Conservation (phyloP, 2,888 invertebrate genomes). For the Furcula furcula region DNA sequence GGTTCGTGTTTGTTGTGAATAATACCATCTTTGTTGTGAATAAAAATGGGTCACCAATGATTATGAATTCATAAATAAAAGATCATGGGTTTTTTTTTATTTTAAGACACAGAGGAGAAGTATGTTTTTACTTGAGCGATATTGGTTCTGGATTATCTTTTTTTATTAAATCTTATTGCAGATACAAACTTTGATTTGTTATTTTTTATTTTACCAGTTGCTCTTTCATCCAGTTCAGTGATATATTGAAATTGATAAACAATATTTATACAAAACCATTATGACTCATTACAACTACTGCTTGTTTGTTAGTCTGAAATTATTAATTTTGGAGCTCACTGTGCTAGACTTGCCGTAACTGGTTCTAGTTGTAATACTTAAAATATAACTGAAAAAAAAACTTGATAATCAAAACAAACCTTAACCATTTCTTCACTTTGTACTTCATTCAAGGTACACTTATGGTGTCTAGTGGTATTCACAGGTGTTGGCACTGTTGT, state of each 20-base stretch:
- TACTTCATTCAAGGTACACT: slow-evolving; percentile 68
- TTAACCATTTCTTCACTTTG: slow-evolving; percentile 70
- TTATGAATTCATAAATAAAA: too few relatives aligned
- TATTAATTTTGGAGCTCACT: too few relatives aligned
- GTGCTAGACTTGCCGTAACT: too few relatives aligned
- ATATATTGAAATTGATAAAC: too few relatives aligned
- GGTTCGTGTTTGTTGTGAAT: slow-evolving; percentile 4
- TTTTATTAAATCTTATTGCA: slow-evolving; percentile 25
- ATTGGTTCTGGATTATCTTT: slow-evolving; percentile 24
- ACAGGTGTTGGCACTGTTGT: slow-evolving; percentile 54
- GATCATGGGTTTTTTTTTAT: too few relatives aligned
- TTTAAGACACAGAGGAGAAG: too few relatives aligned
- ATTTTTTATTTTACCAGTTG: slow-evolving; percentile 11
- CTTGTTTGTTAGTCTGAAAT: too few relatives aligned
- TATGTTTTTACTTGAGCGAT: slow-evolving; percentile 19
- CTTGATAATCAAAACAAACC: slow-evolving; percentile 33
- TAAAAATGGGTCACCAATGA: slow-evolving; percentile 12
- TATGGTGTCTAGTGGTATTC: slow-evolving; percentile 60
- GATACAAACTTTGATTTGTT: slow-evolving; percentile 19
- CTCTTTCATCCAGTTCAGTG: too few relatives aligned
- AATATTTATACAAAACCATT: too few relatives aligned
- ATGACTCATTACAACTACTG: too few relatives aligned
- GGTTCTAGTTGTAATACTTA: too few relatives aligned
- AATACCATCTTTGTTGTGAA: slow-evolving; percentile 6
- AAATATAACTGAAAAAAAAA: not conserved